Percentiles rank a stretch among this genome's conserved stretches.
Conservation (phyloP, 1,140 invertebrate genomes). For the Drosophila seguyi region DNA sequence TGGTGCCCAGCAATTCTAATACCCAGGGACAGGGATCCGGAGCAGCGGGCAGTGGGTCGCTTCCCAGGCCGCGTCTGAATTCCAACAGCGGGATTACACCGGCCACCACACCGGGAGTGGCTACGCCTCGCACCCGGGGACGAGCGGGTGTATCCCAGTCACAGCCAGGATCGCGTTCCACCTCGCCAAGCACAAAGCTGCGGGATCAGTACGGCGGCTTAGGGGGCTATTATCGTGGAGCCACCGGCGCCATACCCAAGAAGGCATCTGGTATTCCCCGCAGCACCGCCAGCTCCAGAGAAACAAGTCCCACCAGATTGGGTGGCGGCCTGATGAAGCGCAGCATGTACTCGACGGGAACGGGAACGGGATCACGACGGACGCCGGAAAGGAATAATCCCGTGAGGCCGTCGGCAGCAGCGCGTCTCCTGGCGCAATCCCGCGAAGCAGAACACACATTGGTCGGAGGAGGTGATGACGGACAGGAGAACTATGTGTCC, state of each 20-base stretch:
- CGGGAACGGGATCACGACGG: constrained; percentile 79
- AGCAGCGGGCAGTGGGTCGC: constrained; percentile 84
- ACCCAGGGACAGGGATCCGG: constrained; percentile 87
- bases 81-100: constrained; percentile 80
- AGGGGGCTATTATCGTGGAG: constrained; percentile 77
- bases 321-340: constrained; percentile 69
- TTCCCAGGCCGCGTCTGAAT: constrained; percentile 61
- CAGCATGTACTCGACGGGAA: constrained; percentile 74
- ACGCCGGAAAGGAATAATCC: constrained; percentile 86
- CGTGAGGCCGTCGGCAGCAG: constrained; percentile 89
- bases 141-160: constrained; percentile 93
- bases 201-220: constrained; percentile 86
- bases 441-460: constrained; percentile 94
- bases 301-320: constrained; percentile 88
- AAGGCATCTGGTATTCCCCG: constrained; percentile 90
- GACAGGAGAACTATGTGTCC: constrained; percentile 55
- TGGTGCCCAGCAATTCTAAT: constrained; percentile 78
- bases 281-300: constrained; percentile 89
- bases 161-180: constrained; percentile 92
- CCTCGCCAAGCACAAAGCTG: constrained; percentile 93
- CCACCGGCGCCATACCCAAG: constrained; percentile 85
- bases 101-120: constrained; percentile 85
- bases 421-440: constrained; percentile 94
- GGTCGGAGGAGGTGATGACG: constrained; percentile 86
- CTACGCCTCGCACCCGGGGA: constrained; percentile 86